Conservation (phyloP, 2,888 invertebrate genomes). For the Stegophylla sp. region DNA sequence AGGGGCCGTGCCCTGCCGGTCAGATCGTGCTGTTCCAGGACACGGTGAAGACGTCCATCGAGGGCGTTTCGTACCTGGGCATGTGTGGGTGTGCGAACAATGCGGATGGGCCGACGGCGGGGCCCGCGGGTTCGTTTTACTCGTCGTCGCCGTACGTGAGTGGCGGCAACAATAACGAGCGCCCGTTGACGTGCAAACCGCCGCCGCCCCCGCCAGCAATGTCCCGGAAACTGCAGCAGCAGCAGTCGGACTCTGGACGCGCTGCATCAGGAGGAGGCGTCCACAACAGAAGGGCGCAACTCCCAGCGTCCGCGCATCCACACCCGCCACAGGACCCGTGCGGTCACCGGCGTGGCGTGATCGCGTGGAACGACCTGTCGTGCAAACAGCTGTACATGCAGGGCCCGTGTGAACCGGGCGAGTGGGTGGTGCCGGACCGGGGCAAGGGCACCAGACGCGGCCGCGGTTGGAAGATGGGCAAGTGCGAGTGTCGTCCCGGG, state of each 20-base stretch:
- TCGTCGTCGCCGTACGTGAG: constrained; percentile 44
- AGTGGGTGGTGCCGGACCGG: constrained; percentile 73
- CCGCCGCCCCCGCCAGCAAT: constrained; percentile 65
- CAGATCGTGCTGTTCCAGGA: constrained; percentile 83
- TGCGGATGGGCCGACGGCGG: neutral
- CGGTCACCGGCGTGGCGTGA: constrained; percentile 65
- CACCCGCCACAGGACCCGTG: constrained; percentile 60
- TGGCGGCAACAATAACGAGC: constrained; percentile 61
- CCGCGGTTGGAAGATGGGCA: constrained; percentile 65
- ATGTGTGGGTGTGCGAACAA: constrained; percentile 74
- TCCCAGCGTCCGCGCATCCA: neutral
- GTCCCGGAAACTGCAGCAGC: constrained; percentile 63
- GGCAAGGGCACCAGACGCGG: constrained; percentile 63
- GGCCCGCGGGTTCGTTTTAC: constrained; percentile 16
- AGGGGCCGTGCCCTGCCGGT: constrained; percentile 77
- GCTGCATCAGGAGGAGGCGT: constrained; percentile 59
- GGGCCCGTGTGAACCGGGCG: constrained; percentile 77
- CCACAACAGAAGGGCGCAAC: neutral
- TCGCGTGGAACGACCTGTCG: constrained; percentile 70
- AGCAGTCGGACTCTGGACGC: constrained; percentile 50
- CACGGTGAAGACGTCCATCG: constrained; percentile 77
- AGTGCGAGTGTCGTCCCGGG: constrained; percentile 77
- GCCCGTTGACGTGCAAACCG: constrained; percentile 62
- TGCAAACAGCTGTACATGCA: constrained; percentile 80
- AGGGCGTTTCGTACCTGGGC: constrained; percentile 83